Conservation (phyloP, 2,888 invertebrate genomes). For the Stegana nigrithorax region DNA sequence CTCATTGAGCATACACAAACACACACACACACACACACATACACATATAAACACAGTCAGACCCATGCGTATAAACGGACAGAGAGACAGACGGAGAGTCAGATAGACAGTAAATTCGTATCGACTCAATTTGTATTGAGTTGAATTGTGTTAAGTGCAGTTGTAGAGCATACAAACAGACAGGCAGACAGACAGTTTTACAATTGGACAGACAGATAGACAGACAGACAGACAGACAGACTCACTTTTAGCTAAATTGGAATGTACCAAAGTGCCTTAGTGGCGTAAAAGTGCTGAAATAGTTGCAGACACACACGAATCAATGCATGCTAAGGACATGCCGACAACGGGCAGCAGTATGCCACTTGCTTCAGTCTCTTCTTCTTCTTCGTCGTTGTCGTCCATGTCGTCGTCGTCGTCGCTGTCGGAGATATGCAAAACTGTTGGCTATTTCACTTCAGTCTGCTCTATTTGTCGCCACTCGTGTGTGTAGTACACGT, state of each 20-base stretch:
- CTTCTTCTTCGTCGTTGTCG: background rate
- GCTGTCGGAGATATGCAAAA: constrained; percentile 1
- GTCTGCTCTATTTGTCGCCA: background rate
- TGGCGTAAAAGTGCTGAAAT: constrained; percentile 1
- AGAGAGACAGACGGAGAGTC: background rate
- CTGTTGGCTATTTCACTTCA: constrained; percentile 6
- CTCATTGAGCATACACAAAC: background rate
- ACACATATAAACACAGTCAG: too few relatives aligned
- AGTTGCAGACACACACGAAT: background rate
- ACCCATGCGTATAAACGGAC: too few relatives aligned
- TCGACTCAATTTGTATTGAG: constrained; percentile 11
- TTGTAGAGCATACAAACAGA: background rate
- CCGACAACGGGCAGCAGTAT: background rate
- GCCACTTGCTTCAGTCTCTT: too few relatives aligned
- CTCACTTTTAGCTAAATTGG: constrained; percentile 6
- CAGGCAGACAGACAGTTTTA: background rate
- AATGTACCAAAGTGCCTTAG: background rate
- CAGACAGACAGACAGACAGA: background rate
- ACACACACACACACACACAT: background rate
- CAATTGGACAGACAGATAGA: too few relatives aligned
- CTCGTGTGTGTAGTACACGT: background rate
- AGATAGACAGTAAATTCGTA: background rate
- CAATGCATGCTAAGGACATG: background rate
- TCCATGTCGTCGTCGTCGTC: background rate
- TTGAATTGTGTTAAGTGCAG: background rate